A percentile compares a stretch with the other conserved stretches of the same genome.
These are phyloP conservation scores for Caenorhabditis inopinata DNA, from an alignment of 1,140 invertebrate species.

Conservation along the genomic window DNA sequence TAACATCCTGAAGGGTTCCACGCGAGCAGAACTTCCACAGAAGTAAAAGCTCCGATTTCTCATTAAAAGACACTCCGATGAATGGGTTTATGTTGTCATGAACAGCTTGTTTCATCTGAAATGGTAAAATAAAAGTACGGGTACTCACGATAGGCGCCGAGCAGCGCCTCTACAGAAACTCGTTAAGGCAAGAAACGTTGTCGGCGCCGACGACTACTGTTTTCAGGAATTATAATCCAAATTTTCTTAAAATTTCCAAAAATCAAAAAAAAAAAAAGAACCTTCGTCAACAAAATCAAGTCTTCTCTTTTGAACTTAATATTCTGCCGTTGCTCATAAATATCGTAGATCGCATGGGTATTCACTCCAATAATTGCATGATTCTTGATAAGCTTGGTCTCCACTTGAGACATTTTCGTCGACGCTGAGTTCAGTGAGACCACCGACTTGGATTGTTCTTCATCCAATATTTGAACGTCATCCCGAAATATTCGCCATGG, in stretches of 20 bases:
- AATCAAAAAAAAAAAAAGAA: neutral
- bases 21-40: slow-evolving; percentile 65
- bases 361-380: slow-evolving; percentile 64
- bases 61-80: slow-evolving; percentile 63
- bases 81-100: slow-evolving; percentile 66
- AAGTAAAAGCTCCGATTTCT: slow-evolving; percentile 62
- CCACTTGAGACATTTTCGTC: slow-evolving; percentile 62
- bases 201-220: no score
- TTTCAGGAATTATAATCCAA: no score
- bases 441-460: slow-evolving; percentile 65
- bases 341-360: slow-evolving; percentile 62
- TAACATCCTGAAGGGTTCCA: slow-evolving; percentile 63
- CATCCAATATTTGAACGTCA: slow-evolving; percentile 60
- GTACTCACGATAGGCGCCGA: no score
- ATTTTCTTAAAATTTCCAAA: neutral
- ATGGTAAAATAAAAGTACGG: no score
- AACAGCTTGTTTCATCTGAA: slow-evolving; percentile 56
- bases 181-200: no score
- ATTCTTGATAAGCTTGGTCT: slow-evolving; percentile 57
- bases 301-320: slow-evolving; percentile 58
- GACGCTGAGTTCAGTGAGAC: slow-evolving; percentile 59
- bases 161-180: no score
- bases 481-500: slow-evolving; percentile 62
- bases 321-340: slow-evolving; percentile 59
- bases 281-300: slow-evolving; percentile 52